Percentiles rank a stretch among this genome's conserved stretches.
These are phyloP conservation scores for Lethenteron reissneri DNA, from an alignment of 2,113 vertebrate genomes.

Conservation along the genomic window DNA sequence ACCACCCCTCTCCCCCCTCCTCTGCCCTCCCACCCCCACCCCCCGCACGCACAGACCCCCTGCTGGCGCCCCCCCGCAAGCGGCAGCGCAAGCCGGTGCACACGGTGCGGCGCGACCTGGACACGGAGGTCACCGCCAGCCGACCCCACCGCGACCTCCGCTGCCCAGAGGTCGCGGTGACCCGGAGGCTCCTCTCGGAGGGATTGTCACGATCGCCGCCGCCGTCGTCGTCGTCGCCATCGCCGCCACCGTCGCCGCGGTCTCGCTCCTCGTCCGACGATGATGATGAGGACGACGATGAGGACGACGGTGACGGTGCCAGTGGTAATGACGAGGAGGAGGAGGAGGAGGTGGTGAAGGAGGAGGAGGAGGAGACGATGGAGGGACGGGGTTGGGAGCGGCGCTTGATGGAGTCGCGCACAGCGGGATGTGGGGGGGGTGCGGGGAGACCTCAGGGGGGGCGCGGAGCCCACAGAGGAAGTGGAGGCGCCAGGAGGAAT, in stretches of 20 bases:
- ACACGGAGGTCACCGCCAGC: slow-evolving; percentile 7
- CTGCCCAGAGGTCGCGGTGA: slow-evolving; percentile 3
- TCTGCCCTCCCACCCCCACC: slow-evolving; percentile 9
- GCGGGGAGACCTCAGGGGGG: no score
- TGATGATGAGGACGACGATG: background rate
- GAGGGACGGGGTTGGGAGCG: no score
- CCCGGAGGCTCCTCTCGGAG: slow-evolving; percentile 12
- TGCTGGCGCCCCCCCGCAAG: slow-evolving; percentile 14
- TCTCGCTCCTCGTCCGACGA: background rate
- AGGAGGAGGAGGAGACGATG: no score
- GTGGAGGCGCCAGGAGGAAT: no score
- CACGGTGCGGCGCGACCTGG: slow-evolving; percentile 27
- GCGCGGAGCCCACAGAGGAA: no score
- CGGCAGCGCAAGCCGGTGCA: slow-evolving; percentile 44
- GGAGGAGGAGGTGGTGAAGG: background rate
- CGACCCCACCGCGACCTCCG: no score
- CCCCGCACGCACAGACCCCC: slow-evolving; percentile 7
- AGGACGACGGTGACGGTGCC: slow-evolving; percentile 9
- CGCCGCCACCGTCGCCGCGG: background rate
- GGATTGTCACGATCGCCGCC: background rate
- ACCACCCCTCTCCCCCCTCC: no score
- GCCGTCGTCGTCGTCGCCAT: background rate
- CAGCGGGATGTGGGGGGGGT: no score
- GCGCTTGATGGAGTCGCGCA: no score
- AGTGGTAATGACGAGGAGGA: background rate